A percentile compares a stretch with the other conserved stretches of the same genome.
These are phyloP conservation scores for Actinernus sp. DNA, from an alignment of 92 coral and sea anemone genomes.

Conservation along the genomic window DNA sequence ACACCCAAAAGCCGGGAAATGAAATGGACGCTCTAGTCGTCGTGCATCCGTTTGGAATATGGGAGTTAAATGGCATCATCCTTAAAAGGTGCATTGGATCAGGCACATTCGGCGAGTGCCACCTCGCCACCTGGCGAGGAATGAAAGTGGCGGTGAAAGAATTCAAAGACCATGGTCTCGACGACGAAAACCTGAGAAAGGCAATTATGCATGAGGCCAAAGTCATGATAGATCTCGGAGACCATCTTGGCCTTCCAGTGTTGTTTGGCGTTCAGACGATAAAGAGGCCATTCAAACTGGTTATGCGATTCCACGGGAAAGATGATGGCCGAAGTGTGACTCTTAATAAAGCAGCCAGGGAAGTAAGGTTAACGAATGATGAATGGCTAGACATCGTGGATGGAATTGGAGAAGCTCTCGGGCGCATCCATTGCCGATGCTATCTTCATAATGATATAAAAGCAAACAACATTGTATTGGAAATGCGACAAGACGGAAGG, in stretches of 20 bases:
- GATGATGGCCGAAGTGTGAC: not conserved
- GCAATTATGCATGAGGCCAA: slow-evolving; percentile 12
- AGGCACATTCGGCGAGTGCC: slow-evolving; percentile 21
- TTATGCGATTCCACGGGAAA: slow-evolving; percentile 16
- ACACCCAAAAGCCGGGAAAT: not conserved
- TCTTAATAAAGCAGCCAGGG: not conserved
- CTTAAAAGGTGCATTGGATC: slow-evolving; percentile 15
- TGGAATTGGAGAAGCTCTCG: slow-evolving; percentile 5
- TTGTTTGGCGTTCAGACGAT: slow-evolving; percentile 1
- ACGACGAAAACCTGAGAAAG: not conserved
- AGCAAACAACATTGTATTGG: slow-evolving; percentile 14
- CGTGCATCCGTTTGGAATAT: not conserved
- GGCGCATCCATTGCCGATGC: not conserved
- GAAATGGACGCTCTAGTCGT: not conserved
- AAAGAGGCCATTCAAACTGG: not conserved
- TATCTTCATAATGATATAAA: not conserved
- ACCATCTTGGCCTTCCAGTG: slow-evolving; percentile 17
- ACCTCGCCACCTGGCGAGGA: not conserved
- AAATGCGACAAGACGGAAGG: not conserved
- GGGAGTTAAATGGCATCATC: not conserved
- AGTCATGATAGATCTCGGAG: not conserved
- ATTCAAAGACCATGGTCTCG: not conserved
- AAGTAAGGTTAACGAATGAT: not conserved
- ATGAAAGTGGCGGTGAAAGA: not conserved
- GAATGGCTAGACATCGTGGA: slow-evolving; percentile 14